phyloP scores from a whole-genome alignment of 2,113 vertebrate species.

The Oreochromis aureus region DNA sequence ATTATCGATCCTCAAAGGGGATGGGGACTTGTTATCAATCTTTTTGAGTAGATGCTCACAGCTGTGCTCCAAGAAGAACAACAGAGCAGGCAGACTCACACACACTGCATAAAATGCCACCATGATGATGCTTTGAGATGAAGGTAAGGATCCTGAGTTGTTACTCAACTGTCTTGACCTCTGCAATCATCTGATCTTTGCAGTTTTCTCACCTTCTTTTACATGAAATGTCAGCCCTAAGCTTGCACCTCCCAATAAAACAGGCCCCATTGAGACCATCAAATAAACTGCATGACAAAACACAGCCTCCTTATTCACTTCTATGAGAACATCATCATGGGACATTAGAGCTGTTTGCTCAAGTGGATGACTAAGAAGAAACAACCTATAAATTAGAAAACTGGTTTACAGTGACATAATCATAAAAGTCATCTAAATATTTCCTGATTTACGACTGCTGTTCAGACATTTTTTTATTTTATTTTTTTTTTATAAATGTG shows the following conservation, averaged over 20 bases:
- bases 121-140: neutral
- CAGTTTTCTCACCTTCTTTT: neutral
- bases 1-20: constrained; percentile 11
- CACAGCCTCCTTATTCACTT: neutral
- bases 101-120: neutral
- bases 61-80: neutral
- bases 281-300: neutral
- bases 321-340: neutral
- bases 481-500: neutral
- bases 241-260: neutral
- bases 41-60: neutral
- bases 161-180: neutral
- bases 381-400: neutral
- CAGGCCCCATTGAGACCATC: neutral
- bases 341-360: neutral
- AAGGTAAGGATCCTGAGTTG: neutral
- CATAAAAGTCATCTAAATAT: neutral
- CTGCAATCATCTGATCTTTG: neutral
- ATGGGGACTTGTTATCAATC: neutral
- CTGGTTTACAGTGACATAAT: neutral
- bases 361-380: neutral
- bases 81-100: neutral
- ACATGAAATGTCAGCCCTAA: neutral
- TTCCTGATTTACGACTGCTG: neutral
- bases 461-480: rapidly evolving